Base-by-base conservation (phyloP, 2,113 vertebrate genomes). In the Bagarius yarrelli region DNA sequence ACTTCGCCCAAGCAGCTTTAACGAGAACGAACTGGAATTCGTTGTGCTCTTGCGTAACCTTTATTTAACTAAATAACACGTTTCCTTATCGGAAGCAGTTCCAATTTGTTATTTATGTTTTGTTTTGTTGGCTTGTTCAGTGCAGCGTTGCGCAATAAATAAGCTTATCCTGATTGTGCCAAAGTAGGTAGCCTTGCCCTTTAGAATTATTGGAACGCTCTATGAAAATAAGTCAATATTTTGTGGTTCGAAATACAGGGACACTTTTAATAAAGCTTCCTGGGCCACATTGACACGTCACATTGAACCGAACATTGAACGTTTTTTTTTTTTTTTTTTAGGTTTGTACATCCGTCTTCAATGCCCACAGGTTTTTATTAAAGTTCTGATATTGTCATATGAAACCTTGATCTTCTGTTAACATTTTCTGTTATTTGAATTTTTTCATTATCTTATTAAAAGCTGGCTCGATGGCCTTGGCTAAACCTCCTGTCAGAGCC, bases 1-100 rank as follows among this genome's bases (percentile, higher is more conserved):
- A 80, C 59, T n/a, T 76, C 71, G 47, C 27, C 70, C 57, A 84
- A 81, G 60, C 61, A 53, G 72, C 59, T 67, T 80, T 75, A 80
- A 69, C 61, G 12, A 36, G 70, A 59, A 59, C 19, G 23, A 34
- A 27, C 27, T 21, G 63, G 53, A 34, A 69, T 67, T 23, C 50
- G 21, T 36, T 66, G n/a, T n/a, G 13, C 55, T 52, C 63, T 79
- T 83, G 63, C n/a, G 50, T 32, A 79, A 83, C 36, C 50, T 79
- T 73, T 83, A 30, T 64, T 66, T 79, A 72, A 55, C 18, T 40
- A 30, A 69, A 16, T 79, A 14, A 32, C 11, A 30, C 21, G 27
- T 59, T 56, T 21, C 12, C 60, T 34, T 77, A 56, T 60, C 14
- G 6, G 47, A 27, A 82, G 27, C 64, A 9, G 36, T 25, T 69